A percentile compares a stretch with the other conserved stretches of the same genome.
These are phyloP conservation scores for Yponomeuta evonymella DNA, from an alignment of 2,888 invertebrate genomes.

Conservation along the genomic window DNA sequence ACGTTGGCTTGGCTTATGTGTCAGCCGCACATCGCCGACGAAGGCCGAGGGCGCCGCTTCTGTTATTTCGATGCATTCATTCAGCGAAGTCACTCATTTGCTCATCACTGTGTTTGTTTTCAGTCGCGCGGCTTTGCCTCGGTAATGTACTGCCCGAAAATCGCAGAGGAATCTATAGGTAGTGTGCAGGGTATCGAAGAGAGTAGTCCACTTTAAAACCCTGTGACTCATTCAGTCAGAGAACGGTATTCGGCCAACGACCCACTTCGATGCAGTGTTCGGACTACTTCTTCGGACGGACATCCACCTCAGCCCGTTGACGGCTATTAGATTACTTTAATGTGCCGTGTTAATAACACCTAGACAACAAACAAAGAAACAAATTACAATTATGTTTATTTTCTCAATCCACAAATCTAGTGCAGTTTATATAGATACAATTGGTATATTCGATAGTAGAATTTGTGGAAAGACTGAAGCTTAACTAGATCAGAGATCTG, in stretches of 20 bases:
- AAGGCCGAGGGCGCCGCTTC: slow-evolving; percentile 55
- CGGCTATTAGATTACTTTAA: slow-evolving; percentile 15
- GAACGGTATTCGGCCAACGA: slow-evolving; percentile 65
- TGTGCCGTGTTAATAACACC: slow-evolving; percentile 3
- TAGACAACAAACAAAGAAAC: no score
- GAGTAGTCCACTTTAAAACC: slow-evolving; percentile 44
- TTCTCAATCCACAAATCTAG: no score
- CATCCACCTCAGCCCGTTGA: background rate
- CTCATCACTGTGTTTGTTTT: slow-evolving; percentile 12
- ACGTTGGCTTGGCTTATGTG: slow-evolving; percentile 23
- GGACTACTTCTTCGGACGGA: slow-evolving; percentile 24
- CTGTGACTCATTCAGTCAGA: slow-evolving; percentile 53
- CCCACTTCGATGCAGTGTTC: slow-evolving; percentile 45
- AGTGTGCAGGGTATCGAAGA: background rate
- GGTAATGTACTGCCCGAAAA: background rate
- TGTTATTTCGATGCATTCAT: slow-evolving; percentile 64
- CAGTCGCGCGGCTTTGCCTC: background rate
- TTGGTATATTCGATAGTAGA: no score
- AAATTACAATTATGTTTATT: no score
- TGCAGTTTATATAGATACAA: no score
- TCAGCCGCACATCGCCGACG: slow-evolving; percentile 32
- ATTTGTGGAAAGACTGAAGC: no score
- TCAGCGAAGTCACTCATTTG: slow-evolving; percentile 29
- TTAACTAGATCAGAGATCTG: no score
- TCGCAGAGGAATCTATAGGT: background rate